Evolutionary conservation across 2,888 invertebrate species (phyloP).

Genomic region (Drosophila anomelani): DNA sequence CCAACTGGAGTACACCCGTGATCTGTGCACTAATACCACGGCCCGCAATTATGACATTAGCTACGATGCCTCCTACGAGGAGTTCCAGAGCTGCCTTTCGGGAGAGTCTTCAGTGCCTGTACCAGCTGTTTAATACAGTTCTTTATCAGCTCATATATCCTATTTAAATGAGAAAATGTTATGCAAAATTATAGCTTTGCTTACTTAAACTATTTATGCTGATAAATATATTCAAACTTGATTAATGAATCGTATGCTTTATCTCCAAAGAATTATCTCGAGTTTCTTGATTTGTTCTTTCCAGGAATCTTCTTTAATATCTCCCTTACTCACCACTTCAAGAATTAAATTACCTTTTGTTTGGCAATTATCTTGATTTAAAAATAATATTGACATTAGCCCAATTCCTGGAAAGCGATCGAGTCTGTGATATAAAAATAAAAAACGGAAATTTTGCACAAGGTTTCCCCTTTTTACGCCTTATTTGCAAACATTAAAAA

Average conservation of each 20-base stretch:
- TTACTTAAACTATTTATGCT: background rate
- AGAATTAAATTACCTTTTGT: background rate
- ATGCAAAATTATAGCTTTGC: background rate
- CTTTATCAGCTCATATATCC: background rate
- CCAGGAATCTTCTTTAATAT: background rate
- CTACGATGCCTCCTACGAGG: slow-evolving; percentile 36
- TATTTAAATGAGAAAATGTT: background rate
- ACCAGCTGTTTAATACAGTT: background rate
- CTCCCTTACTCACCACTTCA: background rate
- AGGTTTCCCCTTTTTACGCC: slow-evolving; percentile 1
- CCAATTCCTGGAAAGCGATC: background rate
- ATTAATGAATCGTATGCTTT: no score
- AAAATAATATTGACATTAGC: slow-evolving; percentile 1
- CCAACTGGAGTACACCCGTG: slow-evolving; percentile 27
- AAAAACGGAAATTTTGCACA: background rate
- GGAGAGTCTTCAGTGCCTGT: slow-evolving; percentile 48
- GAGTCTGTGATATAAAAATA: background rate
- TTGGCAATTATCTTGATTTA: background rate
- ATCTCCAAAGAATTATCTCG: background rate
- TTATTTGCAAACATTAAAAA: background rate
- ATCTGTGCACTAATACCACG: slow-evolving; percentile 44
- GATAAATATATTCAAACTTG: background rate
- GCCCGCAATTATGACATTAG: slow-evolving; percentile 43
- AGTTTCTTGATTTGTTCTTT: background rate
- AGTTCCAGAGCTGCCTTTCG: slow-evolving; percentile 53